A percentile compares a stretch with the other conserved stretches of the same genome.
phyloP scores from a whole-genome alignment of 2,888 invertebrate species.

The Nemapogon koenigi region DNA sequence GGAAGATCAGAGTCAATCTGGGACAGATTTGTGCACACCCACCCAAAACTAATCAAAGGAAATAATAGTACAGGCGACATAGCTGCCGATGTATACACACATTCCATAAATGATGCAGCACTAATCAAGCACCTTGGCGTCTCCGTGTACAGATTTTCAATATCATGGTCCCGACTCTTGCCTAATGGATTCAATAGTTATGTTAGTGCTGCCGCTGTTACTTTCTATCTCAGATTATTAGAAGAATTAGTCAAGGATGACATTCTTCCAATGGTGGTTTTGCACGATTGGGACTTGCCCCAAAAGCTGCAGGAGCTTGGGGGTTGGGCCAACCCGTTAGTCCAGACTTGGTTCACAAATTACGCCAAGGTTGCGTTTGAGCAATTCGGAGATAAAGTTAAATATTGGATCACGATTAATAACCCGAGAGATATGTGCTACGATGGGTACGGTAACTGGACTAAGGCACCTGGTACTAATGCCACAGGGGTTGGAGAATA shows the following conservation, averaged over 20 bases:
- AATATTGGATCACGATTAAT: conserved; percentile 68
- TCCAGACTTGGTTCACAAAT: conserved; percentile 46
- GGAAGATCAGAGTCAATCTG: conserved; percentile 71
- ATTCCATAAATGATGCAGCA: conserved; percentile 28
- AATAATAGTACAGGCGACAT: conserved; percentile 26
- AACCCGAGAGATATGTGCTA: conserved; percentile 35
- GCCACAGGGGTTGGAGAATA: conserved; percentile 48
- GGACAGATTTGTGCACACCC: conserved; percentile 68
- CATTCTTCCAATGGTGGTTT: conserved; percentile 5
- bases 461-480: conserved; percentile 27
- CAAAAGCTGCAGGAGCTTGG: conserved; percentile 23
- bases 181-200: conserved; percentile 5
- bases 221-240: conserved; percentile 6
- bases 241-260: conserved; percentile 6
- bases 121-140: conserved; percentile 9
- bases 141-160: conserved; percentile 9
- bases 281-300: conserved; percentile 36
- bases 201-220: conserved; percentile 4
- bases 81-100: conserved; percentile 28
- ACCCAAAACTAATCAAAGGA: conserved; percentile 47
- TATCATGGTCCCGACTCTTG: conserved; percentile 9
- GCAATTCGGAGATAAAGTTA: conserved; percentile 56
- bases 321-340: conserved; percentile 25
- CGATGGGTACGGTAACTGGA: background rate
- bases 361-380: conserved; percentile 51